Conservation (phyloP, 2,113 vertebrate species). For the Atrichornis clamosus region DNA sequence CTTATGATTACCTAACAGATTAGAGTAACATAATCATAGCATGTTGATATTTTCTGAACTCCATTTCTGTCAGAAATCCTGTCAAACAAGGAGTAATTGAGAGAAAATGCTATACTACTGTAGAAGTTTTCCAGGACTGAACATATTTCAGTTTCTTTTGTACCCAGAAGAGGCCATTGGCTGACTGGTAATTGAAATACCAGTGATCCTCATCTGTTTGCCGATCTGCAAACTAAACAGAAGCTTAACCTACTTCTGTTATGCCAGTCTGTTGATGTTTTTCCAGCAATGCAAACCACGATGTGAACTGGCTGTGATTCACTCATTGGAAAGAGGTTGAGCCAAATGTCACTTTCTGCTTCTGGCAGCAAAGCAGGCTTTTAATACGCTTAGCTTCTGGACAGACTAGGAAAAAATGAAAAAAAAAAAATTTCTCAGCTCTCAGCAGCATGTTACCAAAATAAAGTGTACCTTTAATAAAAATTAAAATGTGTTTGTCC, state of each 20-base stretch:
- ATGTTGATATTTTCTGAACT: slow-evolving; percentile 5
- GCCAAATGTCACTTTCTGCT: not conserved
- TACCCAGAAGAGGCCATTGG: not conserved
- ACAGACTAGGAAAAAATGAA: not conserved
- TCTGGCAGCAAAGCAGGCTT: not conserved
- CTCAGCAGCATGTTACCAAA: not conserved
- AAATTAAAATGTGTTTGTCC: not conserved
- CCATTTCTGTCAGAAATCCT: slow-evolving; percentile 24
- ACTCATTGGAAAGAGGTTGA: not conserved
- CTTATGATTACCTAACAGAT: not conserved
- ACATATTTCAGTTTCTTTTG: not conserved
- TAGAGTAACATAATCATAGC: not conserved
- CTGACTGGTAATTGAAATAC: slow-evolving; percentile 30
- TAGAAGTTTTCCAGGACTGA: not conserved
- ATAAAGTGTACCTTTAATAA: not conserved
- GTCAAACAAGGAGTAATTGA: slow-evolving; percentile 19
- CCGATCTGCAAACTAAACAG: slow-evolving; percentile 27
- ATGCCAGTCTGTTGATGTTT: not conserved
- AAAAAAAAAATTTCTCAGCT: not conserved
- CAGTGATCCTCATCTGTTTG: slow-evolving; percentile 25
- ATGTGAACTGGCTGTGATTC: not conserved
- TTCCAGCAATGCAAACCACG: not conserved
- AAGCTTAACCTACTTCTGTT: slow-evolving; percentile 42
- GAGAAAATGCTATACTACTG: not conserved
- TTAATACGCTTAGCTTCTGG: not conserved